Evolutionary conservation across 2,113 vertebrate genomes (phyloP).

Genomic region (Pteropus alecto): DNA sequence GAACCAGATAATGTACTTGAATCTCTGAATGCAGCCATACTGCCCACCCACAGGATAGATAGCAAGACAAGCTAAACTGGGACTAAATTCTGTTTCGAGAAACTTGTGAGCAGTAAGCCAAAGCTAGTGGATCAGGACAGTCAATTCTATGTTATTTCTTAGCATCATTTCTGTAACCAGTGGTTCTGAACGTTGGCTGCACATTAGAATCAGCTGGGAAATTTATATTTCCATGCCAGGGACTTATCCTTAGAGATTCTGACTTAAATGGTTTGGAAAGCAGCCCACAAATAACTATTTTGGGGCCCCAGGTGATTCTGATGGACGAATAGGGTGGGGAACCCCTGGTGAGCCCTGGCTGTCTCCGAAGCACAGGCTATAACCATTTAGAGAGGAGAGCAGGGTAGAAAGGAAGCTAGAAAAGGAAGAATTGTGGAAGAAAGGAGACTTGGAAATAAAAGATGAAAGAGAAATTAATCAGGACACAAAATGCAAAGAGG

Average conservation of each 20-base stretch:
- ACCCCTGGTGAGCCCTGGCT: neutral
- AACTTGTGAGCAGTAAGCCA: neutral
- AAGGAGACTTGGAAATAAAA: neutral
- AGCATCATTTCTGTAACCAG: neutral
- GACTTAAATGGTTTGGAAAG: neutral
- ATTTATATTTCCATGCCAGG: neutral
- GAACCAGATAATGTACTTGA: neutral
- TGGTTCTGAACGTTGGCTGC: neutral
- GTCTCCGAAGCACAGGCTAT: neutral
- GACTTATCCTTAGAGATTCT: neutral
- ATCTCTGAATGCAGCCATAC: neutral
- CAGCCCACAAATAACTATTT: neutral
- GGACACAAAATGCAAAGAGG: slow-evolving; percentile 28
- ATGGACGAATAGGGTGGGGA: neutral
- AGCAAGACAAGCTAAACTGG: neutral
- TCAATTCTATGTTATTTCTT: neutral
- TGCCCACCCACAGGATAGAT: neutral
- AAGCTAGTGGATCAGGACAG: neutral
- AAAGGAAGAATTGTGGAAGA: neutral
- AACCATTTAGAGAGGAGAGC: neutral
- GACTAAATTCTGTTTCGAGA: neutral
- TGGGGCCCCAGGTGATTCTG: neutral
- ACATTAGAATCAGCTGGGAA: neutral
- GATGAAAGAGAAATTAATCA: slow-evolving; percentile 42
- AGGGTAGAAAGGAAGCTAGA: neutral